Base-by-base conservation (phyloP, 2,113 vertebrate genomes). In the Pandion haliaetus region DNA sequence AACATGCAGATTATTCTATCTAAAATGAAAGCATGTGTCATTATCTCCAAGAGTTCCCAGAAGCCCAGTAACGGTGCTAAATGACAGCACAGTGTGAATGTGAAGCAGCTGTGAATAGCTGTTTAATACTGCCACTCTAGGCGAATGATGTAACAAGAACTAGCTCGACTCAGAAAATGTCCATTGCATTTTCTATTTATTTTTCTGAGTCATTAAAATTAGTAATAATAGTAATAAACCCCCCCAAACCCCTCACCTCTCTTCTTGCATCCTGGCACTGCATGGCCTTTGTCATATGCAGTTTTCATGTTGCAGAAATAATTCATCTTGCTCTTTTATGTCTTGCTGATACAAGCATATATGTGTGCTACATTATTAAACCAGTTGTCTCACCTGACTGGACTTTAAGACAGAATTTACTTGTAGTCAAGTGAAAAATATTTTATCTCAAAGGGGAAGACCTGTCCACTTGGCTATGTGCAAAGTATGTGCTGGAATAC, bases 21-120 rank as follows among this genome's bases (percentile, higher is more conserved):
- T 94, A 86, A 96, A 94, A 93, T 45, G 66, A 92, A 91, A 96
- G 90, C 81, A 44, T 86, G 88, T 96, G 95, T 95, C 95, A 94
- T 91, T 95, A 83, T 90, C 91, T 93, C 62, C 88, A 90, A 96
- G 95, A 78, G 96, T 76, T 96, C 95, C 95, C 97, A 90, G 86
- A 93, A 71, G 95, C 86, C 91, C 93, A 71, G 82, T 93, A 78
- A 95, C 3, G 0, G 42, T 84, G n/a, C n/a, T 92, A 95, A 91
- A 93, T 86, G 84, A 71, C 38, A 96, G 29, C 44, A 25, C 10
- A 12, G 45, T 58, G 36, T 93, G 93, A 90, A 81, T 57, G 24
- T 69, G 93, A 92, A 80, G 42, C 82, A 62, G 88, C n/a, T 32
- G 94, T 76, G 80, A 94, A 74, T 72, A 82, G 70, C n/a, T 76